Percentiles rank a stretch among this genome's conserved stretches.
Evolutionary conservation across 1,140 invertebrate genomes (phyloP).

Genomic region (Thaumatotibia leucotreta): DNA sequence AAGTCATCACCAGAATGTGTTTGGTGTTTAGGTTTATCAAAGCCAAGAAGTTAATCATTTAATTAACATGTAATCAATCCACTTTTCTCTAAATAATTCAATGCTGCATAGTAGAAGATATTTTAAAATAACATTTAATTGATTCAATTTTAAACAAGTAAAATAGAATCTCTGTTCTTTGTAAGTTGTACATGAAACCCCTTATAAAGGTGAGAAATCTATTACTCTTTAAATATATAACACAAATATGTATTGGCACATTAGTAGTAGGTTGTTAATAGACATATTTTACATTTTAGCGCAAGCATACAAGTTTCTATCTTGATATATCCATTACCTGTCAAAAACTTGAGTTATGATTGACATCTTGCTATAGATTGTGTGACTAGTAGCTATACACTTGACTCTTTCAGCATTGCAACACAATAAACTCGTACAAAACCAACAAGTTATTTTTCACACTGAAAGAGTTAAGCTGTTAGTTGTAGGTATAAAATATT

Average conservation of each 20-base stretch:
- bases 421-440: not conserved
- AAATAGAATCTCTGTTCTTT: slow-evolving; percentile 1
- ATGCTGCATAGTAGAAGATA: too few species aligned
- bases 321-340: not conserved
- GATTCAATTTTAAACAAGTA: not conserved
- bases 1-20: too few species aligned
- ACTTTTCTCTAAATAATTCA: too few species aligned
- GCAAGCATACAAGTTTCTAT: not conserved
- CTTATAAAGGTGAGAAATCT: not conserved
- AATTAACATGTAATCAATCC: too few species aligned
- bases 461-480: not conserved
- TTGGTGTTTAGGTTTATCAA: too few species aligned
- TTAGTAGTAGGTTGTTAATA: not conserved
- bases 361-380: too few species aligned
- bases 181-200: not conserved
- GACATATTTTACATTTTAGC: not conserved
- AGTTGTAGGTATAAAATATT: not conserved
- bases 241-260: not conserved
- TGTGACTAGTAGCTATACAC: not conserved
- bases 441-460: not conserved
- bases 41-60: too few species aligned
- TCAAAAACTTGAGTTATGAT: too few species aligned
- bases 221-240: not conserved
- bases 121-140: not conserved
- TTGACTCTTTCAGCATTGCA: not conserved